Evolutionary conservation across 2,113 vertebrate genomes (phyloP), one percentile per base, ranked within the genome.

Genomic region (Riparia riparia): DNA sequence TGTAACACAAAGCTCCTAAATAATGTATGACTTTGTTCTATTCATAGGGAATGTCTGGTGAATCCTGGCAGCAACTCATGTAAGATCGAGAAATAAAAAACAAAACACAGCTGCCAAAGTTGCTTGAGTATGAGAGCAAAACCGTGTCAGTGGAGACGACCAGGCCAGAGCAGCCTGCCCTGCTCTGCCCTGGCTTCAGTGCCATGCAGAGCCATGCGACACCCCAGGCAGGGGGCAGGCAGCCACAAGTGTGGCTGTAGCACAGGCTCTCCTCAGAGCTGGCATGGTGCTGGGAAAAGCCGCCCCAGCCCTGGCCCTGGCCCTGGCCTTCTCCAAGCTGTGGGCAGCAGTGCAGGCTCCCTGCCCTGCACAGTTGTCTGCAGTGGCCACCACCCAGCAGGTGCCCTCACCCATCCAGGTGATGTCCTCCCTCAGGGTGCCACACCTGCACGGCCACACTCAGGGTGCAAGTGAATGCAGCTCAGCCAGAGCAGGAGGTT

Each of bases 391-490:
- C 9, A 6, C 32, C 56, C 56, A 58, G 56, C n/a, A 24, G 21
- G n/a, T 58, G 56, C n/a, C 56, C n/a, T 58, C 34, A 21, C 56
- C n/a, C 14, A 16, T 34, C 21, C 56, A 34, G 32, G 21, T 24
- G 21, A 58, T 1, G 6, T 51, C 31, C 25, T 29, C 7, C 25
- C 76, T 65, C 61, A 11, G 5, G 11, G 5, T 31, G 50, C 39
- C 39, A 65, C 32, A 5, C 9, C 25, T 6, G 5, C 49, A 45
- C 0, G 1, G 50, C 61, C 12, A 45, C 25, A 22, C 50, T 45
- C 5, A 2, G 14, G 39, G 7, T 5, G 12, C 49, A 29, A 31
- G 19, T 9, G 32, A 54, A 3, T 1, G 2, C n/a, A 39, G 26
- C 21, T 37, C 1, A 6, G 26, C n/a, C 51, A 47, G 6, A 47